A percentile compares a stretch with the other conserved stretches of the same genome.
Evolutionary conservation across 2,888 invertebrate species (phyloP).

Genomic region (Eupithecia tripunctaria): DNA sequence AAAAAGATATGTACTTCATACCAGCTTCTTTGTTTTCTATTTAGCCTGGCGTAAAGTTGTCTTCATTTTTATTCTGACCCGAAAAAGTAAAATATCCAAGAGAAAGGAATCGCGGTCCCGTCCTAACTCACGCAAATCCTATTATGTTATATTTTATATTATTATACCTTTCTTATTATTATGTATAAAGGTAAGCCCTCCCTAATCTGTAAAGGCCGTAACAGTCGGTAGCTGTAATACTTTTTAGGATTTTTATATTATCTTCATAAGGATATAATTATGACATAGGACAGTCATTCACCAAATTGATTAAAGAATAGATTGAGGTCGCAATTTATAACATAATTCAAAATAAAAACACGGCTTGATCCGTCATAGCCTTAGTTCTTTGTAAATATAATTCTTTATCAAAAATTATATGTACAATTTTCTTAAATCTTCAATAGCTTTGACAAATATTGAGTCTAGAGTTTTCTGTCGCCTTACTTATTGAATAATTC

Average conservation of each 20-base stretch:
- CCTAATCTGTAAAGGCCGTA: slow-evolving; percentile 32
- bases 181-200: slow-evolving; percentile 40
- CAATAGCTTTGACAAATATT: slow-evolving; percentile 17
- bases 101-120: slow-evolving; percentile 34
- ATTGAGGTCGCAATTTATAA: background rate
- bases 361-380: background rate
- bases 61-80: background rate
- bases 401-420: background rate
- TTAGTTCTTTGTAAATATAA: background rate
- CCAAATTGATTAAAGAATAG: background rate
- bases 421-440: slow-evolving; percentile 20
- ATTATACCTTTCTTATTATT: slow-evolving; percentile 37
- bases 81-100: slow-evolving; percentile 31
- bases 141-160: slow-evolving; percentile 34
- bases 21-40: too few relatives aligned
- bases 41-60: background rate
- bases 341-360: background rate
- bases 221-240: background rate
- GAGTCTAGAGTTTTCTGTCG: slow-evolving; percentile 8
- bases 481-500: slow-evolving; percentile 57
- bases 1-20: too few relatives aligned
- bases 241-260: background rate
- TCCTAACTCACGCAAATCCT: slow-evolving; percentile 42
- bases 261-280: too few relatives aligned
- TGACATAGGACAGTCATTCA: background rate